Evolutionary conservation across 2,888 invertebrate species (phyloP), one percentile per base, ranked within the genome.

Genomic region (Mythimna vitellina): DNA sequence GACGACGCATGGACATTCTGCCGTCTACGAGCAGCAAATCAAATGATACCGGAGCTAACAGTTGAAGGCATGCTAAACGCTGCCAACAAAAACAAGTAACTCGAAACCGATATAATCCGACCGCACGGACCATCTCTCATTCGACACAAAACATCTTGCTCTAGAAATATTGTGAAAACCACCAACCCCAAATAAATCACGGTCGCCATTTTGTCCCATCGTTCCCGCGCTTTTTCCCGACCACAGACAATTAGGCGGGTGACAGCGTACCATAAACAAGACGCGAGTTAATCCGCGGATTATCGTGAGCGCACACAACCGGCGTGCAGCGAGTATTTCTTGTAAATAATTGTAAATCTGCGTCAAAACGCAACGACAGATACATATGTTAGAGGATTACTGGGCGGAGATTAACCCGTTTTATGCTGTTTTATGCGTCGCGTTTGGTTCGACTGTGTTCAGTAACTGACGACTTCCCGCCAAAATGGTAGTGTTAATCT

Each of bases 341-440:
- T 90, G 93, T 95, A 96, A 96, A 96, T 96, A 96, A 96, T 94
- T 95, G 96, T 96, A 96, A 96, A 96, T 96, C 96, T 95, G 92
- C 89, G 96, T 96, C 96, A 95, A 95, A 95, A 95, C 92, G 91
- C 91, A 93, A 92, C 92, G 95, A 95, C 95, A 93, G 90, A 91
- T 94, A 95, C 96, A 96, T 96, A 95, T 95, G 96, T 96, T 92
- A 90, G 86, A 88, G 95, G 96, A 95, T 96, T 95, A 96, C 86
- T 80, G 86, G 86, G 83, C 77, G 87, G 80, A 89, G 93, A 94
- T 94, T 95, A 95, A 96, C 95, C 95, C 95, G 95, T 95, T 96
- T 94, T 89, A 87, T 88, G 89, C 90, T 89, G 92, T 92, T 94
- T 93, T 93, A 95, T 92, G 93, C 87, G 89, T 81, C 89, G 88